phyloP scores from a whole-genome alignment of 2,797 vertebrate species.

The Rhinatrema bivittatum region DNA sequence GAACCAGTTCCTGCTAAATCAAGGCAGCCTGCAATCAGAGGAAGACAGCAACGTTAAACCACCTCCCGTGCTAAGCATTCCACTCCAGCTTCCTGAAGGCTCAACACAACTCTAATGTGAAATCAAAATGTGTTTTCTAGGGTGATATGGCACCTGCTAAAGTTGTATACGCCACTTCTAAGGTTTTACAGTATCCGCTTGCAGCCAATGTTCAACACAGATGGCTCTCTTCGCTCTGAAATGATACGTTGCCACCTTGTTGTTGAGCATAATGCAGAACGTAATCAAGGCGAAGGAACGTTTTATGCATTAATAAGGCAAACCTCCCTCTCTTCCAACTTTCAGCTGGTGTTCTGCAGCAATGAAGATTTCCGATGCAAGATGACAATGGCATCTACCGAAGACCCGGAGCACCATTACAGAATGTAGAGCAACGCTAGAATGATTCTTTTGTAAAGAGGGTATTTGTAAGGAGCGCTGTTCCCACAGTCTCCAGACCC shows the following conservation, averaged over 20 bases:
- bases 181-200: constrained; percentile 42
- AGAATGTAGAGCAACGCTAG: constrained; percentile 38
- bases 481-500: constrained; percentile 43
- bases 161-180: constrained; percentile 36
- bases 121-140: constrained; percentile 49
- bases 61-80: constrained; percentile 50
- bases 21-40: constrained; percentile 41
- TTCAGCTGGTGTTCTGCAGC: constrained; percentile 26
- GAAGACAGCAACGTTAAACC: constrained; percentile 38
- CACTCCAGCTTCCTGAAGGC: constrained; percentile 45
- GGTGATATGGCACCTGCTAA: constrained; percentile 48
- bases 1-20: constrained; percentile 41
- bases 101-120: constrained; percentile 49
- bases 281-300: constrained; percentile 35
- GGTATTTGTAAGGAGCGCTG: constrained; percentile 37
- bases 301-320: constrained; percentile 34
- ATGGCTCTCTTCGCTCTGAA: constrained; percentile 39
- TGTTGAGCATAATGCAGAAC: constrained; percentile 41
- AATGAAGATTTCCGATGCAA: constrained; percentile 13
- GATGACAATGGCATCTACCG: constrained; percentile 25
- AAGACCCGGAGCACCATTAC: constrained; percentile 40
- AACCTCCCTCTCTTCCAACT: too few relatives aligned
- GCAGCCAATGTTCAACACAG: constrained; percentile 40
- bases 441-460: constrained; percentile 33
- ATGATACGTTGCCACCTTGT: constrained; percentile 35